Evolutionary conservation across 2,113 vertebrate species (phyloP).

Genomic region (Clarias macrocephalus): DNA sequence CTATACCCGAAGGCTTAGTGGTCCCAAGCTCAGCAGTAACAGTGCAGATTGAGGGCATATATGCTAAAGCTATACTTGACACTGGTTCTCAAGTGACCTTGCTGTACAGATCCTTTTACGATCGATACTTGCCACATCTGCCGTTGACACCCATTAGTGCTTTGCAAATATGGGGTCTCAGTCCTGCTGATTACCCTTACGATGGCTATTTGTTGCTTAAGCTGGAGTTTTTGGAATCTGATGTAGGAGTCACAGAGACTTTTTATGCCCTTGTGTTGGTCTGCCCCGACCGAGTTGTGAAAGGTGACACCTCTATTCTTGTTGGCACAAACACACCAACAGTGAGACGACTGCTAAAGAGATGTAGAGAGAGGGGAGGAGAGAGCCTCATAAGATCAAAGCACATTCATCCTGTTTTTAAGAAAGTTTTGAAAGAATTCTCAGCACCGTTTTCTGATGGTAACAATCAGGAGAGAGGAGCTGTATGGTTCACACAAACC

Average conservation of each 20-base stretch:
- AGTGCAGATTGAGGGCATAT: constrained; percentile 37
- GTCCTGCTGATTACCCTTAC: constrained; percentile 29
- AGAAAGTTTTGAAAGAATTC: background rate
- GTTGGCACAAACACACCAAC: background rate
- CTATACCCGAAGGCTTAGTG: no score
- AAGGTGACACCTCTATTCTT: background rate
- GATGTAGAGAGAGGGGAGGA: background rate
- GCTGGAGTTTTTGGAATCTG: constrained; percentile 24
- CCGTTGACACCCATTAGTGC: constrained; percentile 18
- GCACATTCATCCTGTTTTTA: no score
- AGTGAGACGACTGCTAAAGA: background rate
- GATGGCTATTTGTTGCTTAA: constrained; percentile 36
- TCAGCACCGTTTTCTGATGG: no score
- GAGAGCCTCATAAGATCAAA: no score
- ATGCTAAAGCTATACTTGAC: constrained; percentile 23
- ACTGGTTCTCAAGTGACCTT: constrained; percentile 36
- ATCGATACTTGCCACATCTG: constrained; percentile 38
- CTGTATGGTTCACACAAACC: no score
- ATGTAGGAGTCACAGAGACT: constrained; percentile 6
- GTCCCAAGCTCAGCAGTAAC: constrained; percentile 14
- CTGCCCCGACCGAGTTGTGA: constrained; percentile 32
- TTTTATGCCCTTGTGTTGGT: constrained; percentile 30
- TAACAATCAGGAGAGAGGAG: no score
- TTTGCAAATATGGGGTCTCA: constrained; percentile 47
- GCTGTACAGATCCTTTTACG: constrained; percentile 34